Evolutionary conservation across 2,797 vertebrate species (phyloP), one percentile per base, ranked within the genome.

Genomic region (Scyliorhinus canicula): DNA sequence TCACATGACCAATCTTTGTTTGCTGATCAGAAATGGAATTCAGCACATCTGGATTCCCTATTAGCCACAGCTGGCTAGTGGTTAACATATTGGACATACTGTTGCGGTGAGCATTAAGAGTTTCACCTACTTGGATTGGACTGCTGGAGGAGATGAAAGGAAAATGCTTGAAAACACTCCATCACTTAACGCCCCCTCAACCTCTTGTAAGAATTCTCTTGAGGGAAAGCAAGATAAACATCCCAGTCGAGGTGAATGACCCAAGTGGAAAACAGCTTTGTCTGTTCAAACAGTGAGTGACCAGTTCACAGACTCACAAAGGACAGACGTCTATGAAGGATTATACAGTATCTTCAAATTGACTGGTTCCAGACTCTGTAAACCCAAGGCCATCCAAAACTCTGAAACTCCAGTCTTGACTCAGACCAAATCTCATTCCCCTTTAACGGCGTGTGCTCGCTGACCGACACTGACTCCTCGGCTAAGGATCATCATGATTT

Each of bases 191-290:
- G 0, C 35, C 16, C 63, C 63, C 19, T 60, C 88, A 65, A 11
- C n/a, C n/a, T 26, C 21, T 26, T 44, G n/a, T n/a, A 11, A 63
- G 88, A 91, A 65, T 65, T 91, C 88, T 65, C n/a, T 40, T 65
- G 88, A 91, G 88, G n/a, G 24, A 65, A 91, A 91, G n/a, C 21
- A 40, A 44, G 88, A 44, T 91, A 91, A 91, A 91, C 88, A 91
- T 91, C 65, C n/a, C 40, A 65, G 24, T n/a, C 40, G 60, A 8
- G 44, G 40, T 65, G 57, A 44, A 6, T 91, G 60, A 91, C n/a
- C 28, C 57, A 4, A 12, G n/a, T 91, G 60, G 40, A 24, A 91
- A 65, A 91, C 5, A 65, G 21, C 3, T 65, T 44, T 57, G 63
- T 91, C 60, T 65, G 88, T 91, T 91, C 88, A 26, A 44, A 44